These are phyloP conservation scores for Slavum lentiscoides DNA, from an alignment of 2,888 invertebrate species.

Conservation along the genomic window DNA sequence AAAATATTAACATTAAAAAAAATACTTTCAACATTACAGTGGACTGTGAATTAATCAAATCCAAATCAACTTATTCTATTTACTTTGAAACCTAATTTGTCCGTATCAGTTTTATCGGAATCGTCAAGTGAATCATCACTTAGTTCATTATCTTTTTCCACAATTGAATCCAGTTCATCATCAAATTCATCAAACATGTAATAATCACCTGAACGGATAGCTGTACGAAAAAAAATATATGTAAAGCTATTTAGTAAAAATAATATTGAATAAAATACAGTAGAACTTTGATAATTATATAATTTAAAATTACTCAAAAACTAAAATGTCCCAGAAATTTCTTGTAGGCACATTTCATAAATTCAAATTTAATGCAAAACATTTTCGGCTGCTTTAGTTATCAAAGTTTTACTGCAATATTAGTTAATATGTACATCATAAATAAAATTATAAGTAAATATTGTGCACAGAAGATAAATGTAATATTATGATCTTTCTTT, in stretches of 20 bases:
- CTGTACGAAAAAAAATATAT: conserved; percentile 64
- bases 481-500: background rate
- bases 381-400: conserved; percentile 2
- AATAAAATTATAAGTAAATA: conserved; percentile 4
- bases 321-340: background rate
- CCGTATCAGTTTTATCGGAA: conserved; percentile 17
- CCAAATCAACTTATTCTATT: background rate
- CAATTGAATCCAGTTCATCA: conserved; percentile 66
- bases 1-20: no score
- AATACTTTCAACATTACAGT: no score
- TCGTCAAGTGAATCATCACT: conserved; percentile 54
- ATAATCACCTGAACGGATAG: conserved; percentile 96
- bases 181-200: conserved; percentile 99
- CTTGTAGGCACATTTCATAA: background rate
- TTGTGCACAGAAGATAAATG: conserved; percentile 13
- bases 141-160: conserved; percentile 52
- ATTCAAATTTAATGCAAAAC: background rate
- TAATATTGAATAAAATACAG: background rate
- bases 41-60: background rate
- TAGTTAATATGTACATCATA: background rate
- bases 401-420: conserved; percentile 13
- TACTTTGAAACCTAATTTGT: conserved; percentile 19
- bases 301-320: background rate
- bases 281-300: conserved; percentile 5
- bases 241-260: background rate